Base-by-base conservation (phyloP, 2,113 vertebrate species). In the Urocolius indicus region DNA sequence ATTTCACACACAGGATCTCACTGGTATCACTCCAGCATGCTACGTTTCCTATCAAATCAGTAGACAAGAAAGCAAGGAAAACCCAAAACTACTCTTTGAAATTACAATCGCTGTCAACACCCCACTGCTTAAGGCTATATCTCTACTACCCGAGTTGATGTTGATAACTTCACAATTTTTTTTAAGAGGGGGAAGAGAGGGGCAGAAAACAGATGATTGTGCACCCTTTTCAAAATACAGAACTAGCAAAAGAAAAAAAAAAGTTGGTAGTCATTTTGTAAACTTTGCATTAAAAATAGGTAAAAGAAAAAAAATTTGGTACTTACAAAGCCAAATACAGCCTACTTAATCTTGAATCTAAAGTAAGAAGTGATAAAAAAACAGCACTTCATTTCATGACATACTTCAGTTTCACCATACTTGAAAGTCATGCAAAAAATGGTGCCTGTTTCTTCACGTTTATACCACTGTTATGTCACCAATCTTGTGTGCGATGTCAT, bases 401-500 rank as follows among this genome's bases (percentile, higher is more conserved):
- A 84, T 91, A 92, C 96, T 97, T 97, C 85, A 95, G 80, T 95
- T 97, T 97, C 96, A 98, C 97, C 97, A 82, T 36, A 95, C 76
- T 91, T 94, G 89, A 95, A 94, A 97, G 73, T 95, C 96, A 97
- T 93, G 90, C 93, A 92, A 95, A 96, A 90, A 92, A 57, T 79
- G 93, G 54, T 87, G 93, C 79, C 94, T 75, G 94, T 80, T 96
- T 93, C 95, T 98, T 97, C 97, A 95, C 86, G 90, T 63, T 97
- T 98, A 98, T 88, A 98, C 98, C 97, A 97, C 97, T 89, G 98
- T 98, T 95, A 98, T 95, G 88, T 96, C 98, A 97, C 97, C 97
- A 96, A 92, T 96, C 97, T 97, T 81, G 93, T 96, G 95, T 97
- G 93, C 54, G 58, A 96, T 73, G 87, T 96, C 95, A 85, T 97